Percentiles rank a stretch among this genome's conserved stretches.
These are phyloP conservation scores for Porphyrio hochstetteri DNA, from an alignment of 2,113 vertebrate species.

Conservation along the genomic window DNA sequence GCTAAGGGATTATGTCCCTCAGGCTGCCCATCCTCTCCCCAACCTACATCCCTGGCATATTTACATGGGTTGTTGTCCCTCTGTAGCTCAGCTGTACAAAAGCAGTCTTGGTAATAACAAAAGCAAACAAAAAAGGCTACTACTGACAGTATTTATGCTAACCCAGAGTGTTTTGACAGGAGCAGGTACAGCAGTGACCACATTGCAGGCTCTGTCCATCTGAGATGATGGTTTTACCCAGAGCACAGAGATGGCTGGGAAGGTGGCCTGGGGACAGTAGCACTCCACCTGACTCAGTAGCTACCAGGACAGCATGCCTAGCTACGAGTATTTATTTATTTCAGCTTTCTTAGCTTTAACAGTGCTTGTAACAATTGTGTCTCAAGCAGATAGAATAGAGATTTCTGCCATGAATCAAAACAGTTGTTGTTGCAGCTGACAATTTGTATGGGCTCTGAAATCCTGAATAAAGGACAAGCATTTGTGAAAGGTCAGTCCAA, in stretches of 20 bases:
- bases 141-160: neutral
- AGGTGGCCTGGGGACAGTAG: neutral
- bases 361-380: neutral
- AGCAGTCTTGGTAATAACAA: neutral
- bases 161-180: neutral
- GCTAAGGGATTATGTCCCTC: neutral
- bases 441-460: neutral
- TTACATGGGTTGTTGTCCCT: rapidly evolving
- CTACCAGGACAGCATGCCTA: neutral
- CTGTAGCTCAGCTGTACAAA: neutral
- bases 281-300: neutral
- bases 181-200: neutral
- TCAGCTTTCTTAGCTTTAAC: neutral
- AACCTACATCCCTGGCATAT: neutral
- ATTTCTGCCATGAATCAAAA: neutral
- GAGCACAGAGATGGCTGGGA: neutral
- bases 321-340: neutral
- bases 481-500: neutral
- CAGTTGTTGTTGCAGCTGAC: rapidly evolving
- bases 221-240: neutral
- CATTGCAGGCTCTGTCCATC: neutral
- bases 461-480: neutral
- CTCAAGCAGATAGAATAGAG: neutral
- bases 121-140: neutral
- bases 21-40: neutral